Conservation (phyloP, 1,140 invertebrate genomes). For the Caenorhabditis latens region DNA sequence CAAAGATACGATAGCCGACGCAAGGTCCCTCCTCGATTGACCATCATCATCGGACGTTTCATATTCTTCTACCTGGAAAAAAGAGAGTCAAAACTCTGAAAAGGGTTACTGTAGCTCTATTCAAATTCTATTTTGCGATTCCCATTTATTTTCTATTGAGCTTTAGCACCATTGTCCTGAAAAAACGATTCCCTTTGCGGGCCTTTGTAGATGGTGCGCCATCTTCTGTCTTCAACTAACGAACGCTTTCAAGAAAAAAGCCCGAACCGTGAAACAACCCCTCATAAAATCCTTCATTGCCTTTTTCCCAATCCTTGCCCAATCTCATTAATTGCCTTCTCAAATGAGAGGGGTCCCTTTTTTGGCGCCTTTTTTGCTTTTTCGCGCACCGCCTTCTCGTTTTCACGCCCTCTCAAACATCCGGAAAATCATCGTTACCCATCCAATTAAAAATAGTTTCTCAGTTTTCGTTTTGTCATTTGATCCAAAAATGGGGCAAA, state of each 20-base stretch:
- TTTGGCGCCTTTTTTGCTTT: neutral
- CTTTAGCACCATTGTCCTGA: no score
- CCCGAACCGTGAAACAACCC: neutral
- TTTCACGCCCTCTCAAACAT: no score
- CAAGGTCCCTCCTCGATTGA: slow-evolving; percentile 69
- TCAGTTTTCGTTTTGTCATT: slow-evolving; percentile 28
- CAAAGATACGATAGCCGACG: slow-evolving; percentile 70
- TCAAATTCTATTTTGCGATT: no score
- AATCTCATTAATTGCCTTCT: slow-evolving; percentile 19
- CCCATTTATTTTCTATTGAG: no score
- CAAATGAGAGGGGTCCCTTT: neutral
- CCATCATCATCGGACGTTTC: slow-evolving; percentile 77
- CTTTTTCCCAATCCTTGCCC: neutral
- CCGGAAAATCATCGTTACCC: slow-evolving; percentile 22
- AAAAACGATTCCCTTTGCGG: no score
- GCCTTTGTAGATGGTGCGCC: neutral
- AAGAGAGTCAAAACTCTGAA: neutral
- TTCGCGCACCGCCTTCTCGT: no score
- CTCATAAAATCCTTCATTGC: slow-evolving; percentile 16
- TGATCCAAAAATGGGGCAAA: slow-evolving; percentile 20
- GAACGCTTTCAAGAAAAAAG: neutral
- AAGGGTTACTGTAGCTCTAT: no score
- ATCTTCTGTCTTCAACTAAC: neutral
- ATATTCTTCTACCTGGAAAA: slow-evolving; percentile 74
- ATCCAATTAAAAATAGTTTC: slow-evolving; percentile 56